phyloP scores from a whole-genome alignment of 1,140 invertebrate genomes.

The Atta colombica region DNA sequence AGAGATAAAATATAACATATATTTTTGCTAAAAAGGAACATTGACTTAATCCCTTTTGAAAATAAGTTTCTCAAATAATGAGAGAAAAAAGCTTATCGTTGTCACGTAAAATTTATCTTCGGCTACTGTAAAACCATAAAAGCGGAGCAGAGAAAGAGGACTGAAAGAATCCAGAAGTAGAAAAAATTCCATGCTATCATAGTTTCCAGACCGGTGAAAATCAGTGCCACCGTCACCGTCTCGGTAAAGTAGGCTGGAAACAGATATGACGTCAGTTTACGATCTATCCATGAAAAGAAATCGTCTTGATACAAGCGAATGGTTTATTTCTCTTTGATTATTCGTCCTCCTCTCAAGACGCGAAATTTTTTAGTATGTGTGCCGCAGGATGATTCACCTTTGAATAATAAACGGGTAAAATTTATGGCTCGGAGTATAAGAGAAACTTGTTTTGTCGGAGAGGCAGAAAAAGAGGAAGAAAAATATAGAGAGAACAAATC shows the following conservation, averaged over 20 bases:
- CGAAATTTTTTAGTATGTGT: constrained; percentile 15
- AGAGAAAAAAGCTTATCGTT: neutral
- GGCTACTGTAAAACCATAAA: constrained; percentile 22
- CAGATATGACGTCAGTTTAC: constrained; percentile 47
- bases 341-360: neutral
- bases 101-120: constrained; percentile 25
- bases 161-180: constrained; percentile 5
- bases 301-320: constrained; percentile 14
- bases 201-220: constrained; percentile 49
- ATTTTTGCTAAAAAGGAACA: neutral
- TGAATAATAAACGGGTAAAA: constrained; percentile 36
- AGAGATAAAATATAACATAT: neutral
- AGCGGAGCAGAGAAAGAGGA: neutral
- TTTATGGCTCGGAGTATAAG: constrained; percentile 6
- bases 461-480: neutral
- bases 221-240: neutral
- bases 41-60: neutral
- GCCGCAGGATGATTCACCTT: neutral
- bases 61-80: constrained; percentile 7
- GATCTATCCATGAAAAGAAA: constrained; percentile 37
- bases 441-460: neutral
- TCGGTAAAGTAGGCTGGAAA: constrained; percentile 37
- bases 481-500: neutral
- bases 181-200: constrained; percentile 54
- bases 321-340: constrained; percentile 43